Conservation (phyloP, 2,113 vertebrate species). For the Ammodytes dubius region DNA sequence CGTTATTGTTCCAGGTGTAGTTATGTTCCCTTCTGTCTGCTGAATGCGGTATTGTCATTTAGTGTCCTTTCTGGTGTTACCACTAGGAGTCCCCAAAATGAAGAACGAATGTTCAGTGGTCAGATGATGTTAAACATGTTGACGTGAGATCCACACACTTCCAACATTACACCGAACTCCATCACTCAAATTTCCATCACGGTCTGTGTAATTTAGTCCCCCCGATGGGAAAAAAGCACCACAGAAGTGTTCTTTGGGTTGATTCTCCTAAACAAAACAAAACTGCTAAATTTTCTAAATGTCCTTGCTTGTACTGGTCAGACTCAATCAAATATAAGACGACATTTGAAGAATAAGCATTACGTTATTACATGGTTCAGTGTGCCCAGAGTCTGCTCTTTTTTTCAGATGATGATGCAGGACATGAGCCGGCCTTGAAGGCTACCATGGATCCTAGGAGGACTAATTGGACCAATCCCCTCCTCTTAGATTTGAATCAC, state of each 20-base stretch:
- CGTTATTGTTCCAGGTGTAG: constrained; percentile 4
- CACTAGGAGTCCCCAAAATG: neutral
- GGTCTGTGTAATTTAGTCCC: neutral
- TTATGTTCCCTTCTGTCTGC: neutral
- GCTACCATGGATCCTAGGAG: neutral
- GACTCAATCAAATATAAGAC: neutral
- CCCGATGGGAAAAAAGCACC: neutral
- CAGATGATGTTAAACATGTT: neutral
- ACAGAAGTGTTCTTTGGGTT: neutral
- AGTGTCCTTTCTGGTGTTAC: neutral
- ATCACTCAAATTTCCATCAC: neutral
- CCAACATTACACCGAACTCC: neutral
- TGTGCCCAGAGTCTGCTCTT: neutral
- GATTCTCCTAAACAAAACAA: neutral
- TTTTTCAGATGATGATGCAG: neutral
- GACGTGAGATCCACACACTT: neutral
- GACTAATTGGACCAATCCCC: neutral
- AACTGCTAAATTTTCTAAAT: neutral
- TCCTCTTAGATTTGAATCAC: neutral
- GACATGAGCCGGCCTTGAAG: neutral
- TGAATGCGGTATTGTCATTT: too few species aligned
- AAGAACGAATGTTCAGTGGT: neutral
- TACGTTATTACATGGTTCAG: neutral
- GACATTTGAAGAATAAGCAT: neutral
- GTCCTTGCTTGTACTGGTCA: neutral